Evolutionary conservation across 2,888 invertebrate genomes (phyloP).

Genomic region (Tenthredo scrophulariae): DNA sequence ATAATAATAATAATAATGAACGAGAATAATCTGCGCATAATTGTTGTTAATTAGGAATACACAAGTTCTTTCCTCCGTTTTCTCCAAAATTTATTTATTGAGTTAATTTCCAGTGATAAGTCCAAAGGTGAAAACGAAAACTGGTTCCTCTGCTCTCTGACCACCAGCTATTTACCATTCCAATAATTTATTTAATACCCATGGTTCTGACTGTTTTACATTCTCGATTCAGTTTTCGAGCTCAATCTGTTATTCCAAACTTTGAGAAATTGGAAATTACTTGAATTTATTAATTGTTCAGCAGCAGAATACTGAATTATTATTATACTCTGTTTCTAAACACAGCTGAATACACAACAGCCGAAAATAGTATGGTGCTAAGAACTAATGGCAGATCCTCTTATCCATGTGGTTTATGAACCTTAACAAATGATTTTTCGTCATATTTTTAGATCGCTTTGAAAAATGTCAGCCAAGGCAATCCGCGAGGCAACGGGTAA

Average conservation of each 20-base stretch:
- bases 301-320: not conserved
- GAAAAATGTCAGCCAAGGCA: conserved; percentile 96
- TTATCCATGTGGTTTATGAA: not conserved
- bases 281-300: not conserved
- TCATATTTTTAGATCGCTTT: conserved; percentile 57
- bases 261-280: not conserved
- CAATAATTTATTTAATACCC: not conserved
- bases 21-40: not conserved
- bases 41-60: not conserved
- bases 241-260: not conserved
- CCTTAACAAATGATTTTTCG: not conserved
- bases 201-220: not conserved
- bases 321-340: not conserved
- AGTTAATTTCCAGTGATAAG: not conserved
- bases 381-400: not conserved
- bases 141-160: conserved; percentile 10
- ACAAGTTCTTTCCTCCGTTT: not conserved
- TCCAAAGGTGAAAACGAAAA: conserved; percentile 15
- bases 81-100: not conserved
- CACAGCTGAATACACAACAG: not conserved
- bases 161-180: not conserved
- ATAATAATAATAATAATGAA: not conserved
- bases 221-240: not conserved
- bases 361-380: not conserved
- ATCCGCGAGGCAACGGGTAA: conserved; percentile 97